A percentile compares a stretch with the other conserved stretches of the same genome.
These are phyloP conservation scores for Pollimyrus isidori DNA, from an alignment of 2,113 vertebrate genomes.

Conservation along the genomic window DNA sequence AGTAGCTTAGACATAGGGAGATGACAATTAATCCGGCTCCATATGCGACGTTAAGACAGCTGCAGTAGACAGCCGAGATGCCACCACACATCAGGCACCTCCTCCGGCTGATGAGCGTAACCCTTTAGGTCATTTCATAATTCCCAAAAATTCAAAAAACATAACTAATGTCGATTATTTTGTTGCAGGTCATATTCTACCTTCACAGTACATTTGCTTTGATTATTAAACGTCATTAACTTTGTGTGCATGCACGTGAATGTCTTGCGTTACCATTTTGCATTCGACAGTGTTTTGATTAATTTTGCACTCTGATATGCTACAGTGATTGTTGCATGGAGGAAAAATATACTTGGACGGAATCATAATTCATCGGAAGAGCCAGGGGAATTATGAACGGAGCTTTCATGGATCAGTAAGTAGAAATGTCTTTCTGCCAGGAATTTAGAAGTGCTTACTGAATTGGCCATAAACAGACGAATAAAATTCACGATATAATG, in stretches of 20 bases:
- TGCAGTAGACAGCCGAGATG: background rate
- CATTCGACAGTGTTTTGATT: constrained; percentile 15
- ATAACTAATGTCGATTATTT: background rate
- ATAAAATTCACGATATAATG: background rate
- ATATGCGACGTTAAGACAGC: background rate
- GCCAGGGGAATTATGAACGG: constrained; percentile 2
- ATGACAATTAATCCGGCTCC: background rate
- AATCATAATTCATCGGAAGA: constrained; percentile 7
- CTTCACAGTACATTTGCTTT: constrained; percentile 17
- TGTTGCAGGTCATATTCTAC: background rate
- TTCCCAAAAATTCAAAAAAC: background rate
- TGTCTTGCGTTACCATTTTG: background rate
- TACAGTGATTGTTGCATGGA: background rate
- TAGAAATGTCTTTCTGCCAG: background rate
- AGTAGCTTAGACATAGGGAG: background rate
- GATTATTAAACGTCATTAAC: constrained; percentile 15
- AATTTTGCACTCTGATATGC: constrained; percentile 3
- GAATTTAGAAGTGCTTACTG: constrained; percentile 3
- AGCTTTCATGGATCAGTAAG: background rate
- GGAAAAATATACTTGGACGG: background rate
- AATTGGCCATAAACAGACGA: background rate
- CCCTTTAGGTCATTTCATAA: background rate
- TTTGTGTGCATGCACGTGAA: constrained; percentile 6
- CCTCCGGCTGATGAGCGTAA: background rate
- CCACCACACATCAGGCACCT: background rate